phyloP scores from a whole-genome alignment of 2,113 vertebrate genomes.

The Cinclus mexicanus region DNA sequence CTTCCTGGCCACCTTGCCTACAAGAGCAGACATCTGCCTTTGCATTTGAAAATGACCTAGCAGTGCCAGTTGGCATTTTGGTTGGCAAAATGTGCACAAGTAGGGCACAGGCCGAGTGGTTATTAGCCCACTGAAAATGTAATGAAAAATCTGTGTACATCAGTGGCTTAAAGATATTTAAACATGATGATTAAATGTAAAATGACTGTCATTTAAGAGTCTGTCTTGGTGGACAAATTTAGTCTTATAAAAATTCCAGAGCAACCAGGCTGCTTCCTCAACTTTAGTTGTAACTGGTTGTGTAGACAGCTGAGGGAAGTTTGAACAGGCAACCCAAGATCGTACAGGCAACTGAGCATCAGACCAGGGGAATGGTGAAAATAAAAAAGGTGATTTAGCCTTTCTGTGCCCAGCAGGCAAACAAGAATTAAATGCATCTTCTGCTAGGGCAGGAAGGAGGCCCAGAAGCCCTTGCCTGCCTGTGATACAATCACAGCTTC shows the following conservation, averaged over 20 bases:
- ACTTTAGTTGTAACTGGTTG: neutral
- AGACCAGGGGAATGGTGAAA: neutral
- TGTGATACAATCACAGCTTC: neutral
- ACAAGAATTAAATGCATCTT: neutral
- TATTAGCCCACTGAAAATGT: neutral
- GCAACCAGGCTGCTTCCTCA: neutral
- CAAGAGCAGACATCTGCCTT: constrained; percentile 40
- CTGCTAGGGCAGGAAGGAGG: neutral
- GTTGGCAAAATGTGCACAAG: neutral
- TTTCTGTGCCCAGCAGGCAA: neutral
- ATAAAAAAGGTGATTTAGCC: neutral
- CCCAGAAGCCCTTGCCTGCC: neutral
- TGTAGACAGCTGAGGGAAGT: neutral
- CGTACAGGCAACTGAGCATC: neutral
- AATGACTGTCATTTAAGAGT: neutral
- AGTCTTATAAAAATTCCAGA: neutral
- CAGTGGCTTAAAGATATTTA: neutral
- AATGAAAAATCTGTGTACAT: neutral
- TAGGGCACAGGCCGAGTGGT: neutral
- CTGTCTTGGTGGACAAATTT: neutral
- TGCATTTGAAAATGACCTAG: neutral
- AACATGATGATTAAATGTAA: constrained; percentile 1
- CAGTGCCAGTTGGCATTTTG: constrained; percentile 7
- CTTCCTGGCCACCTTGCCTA: neutral
- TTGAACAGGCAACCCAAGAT: neutral